A percentile compares a stretch with the other conserved stretches of the same genome.
phyloP scores from a whole-genome alignment of 2,113 vertebrate species.

The Prolemur simus region DNA sequence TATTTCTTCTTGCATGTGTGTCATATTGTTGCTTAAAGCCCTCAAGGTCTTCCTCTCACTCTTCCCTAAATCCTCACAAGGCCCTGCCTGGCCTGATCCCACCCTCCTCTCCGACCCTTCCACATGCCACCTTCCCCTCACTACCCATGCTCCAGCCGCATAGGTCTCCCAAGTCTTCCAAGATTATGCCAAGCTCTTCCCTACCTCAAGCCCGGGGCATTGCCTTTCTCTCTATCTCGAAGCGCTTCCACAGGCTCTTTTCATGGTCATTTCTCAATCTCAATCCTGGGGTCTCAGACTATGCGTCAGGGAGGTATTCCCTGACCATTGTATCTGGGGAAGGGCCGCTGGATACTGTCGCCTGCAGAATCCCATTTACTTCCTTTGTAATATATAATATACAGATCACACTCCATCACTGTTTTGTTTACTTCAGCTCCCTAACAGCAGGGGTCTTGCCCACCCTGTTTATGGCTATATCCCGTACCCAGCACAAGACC shows the following conservation, averaged over 20 bases:
- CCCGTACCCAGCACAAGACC: background rate
- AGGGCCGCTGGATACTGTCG: background rate
- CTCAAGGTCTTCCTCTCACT: background rate
- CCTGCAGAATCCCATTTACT: background rate
- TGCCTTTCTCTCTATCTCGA: background rate
- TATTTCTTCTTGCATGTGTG: background rate
- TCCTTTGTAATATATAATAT: background rate
- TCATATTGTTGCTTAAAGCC: background rate
- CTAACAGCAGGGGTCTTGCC: background rate
- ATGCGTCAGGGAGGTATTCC: background rate
- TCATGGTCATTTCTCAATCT: background rate
- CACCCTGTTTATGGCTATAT: background rate
- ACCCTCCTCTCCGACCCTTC: background rate
- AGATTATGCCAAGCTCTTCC: background rate
- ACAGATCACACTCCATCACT: background rate
- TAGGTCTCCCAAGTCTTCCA: background rate
- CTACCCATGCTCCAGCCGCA: background rate
- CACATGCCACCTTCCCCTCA: background rate
- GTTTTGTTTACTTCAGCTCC: background rate
- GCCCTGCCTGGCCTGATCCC: background rate
- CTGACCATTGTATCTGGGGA: background rate
- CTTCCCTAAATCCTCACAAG: background rate
- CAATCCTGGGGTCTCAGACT: background rate
- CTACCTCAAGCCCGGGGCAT: background rate
- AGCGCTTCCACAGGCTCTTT: background rate